phyloP scores from a whole-genome alignment of 2,797 vertebrate species.

The Typhlichthys eigenmanni region DNA sequence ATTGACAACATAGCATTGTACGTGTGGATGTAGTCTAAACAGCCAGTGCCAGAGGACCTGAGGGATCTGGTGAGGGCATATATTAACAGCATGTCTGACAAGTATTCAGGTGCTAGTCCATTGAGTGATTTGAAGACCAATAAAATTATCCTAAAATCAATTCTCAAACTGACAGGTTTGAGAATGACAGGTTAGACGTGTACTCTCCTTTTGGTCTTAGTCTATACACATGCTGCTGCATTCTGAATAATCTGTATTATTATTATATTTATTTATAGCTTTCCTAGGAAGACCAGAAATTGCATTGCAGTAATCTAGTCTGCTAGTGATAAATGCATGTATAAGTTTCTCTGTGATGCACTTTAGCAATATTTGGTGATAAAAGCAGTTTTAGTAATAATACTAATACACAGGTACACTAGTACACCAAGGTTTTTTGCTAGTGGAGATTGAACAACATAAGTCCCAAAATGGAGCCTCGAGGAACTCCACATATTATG shows the following conservation, averaged over 20 bases:
- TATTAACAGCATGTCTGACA: conserved; percentile 2
- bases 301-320: not conserved
- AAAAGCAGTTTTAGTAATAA: too few relatives aligned
- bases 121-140: conserved; percentile 1
- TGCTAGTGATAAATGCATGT: not conserved
- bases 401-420: too few relatives aligned
- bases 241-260: too few relatives aligned
- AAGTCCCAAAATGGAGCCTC: too few relatives aligned
- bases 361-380: too few relatives aligned
- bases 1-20: too few relatives aligned
- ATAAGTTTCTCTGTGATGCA: not conserved
- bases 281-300: not conserved
- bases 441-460: too few relatives aligned
- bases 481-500: not conserved
- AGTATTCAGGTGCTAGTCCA: not conserved
- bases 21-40: not conserved
- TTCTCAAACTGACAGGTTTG: not conserved
- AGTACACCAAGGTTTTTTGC: too few relatives aligned
- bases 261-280: not conserved
- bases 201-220: too few relatives aligned
- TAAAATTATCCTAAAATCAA: not conserved
- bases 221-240: too few relatives aligned
- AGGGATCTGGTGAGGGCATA: not conserved
- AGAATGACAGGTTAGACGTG: not conserved
- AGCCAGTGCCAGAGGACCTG: not conserved